A percentile compares a stretch with the other conserved stretches of the same genome.
Evolutionary conservation across 2,888 invertebrate genomes (phyloP).

Genomic region (Phlogophora meticulosa): DNA sequence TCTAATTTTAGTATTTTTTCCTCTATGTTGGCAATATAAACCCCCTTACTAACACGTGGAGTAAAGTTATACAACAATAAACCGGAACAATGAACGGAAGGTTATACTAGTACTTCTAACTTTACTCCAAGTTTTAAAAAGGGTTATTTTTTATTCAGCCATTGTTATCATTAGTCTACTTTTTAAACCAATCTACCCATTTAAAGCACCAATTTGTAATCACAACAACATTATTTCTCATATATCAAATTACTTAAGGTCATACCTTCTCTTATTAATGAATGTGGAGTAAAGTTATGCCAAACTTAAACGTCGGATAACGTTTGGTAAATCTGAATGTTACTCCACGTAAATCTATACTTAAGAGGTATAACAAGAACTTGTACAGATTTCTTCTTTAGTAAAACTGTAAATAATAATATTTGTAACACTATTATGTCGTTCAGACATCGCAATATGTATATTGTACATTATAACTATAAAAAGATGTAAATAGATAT

Average conservation of each 20-base stretch:
- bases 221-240: constrained; percentile 17
- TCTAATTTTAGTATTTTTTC: not conserved
- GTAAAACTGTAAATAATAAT: constrained; percentile 71
- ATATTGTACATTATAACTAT: constrained; percentile 79
- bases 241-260: constrained; percentile 15
- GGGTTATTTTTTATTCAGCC: too few relatives aligned
- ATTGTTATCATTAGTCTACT: not conserved
- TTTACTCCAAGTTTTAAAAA: too few relatives aligned
- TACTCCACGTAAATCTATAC: too few relatives aligned
- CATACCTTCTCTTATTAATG: constrained; percentile 2
- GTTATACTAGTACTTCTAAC: too few relatives aligned
- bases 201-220: constrained; percentile 1
- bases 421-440: constrained; percentile 59
- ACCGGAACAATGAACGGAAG: too few relatives aligned
- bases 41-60: too few relatives aligned
- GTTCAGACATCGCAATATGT: constrained; percentile 79
- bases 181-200: not conserved
- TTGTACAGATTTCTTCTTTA: constrained; percentile 58
- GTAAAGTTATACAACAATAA: too few relatives aligned
- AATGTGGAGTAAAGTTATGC: too few relatives aligned
- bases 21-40: not conserved
- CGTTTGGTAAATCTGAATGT: too few relatives aligned
- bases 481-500: constrained; percentile 87
- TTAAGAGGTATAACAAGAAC: constrained; percentile 19
- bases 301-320: too few relatives aligned